A percentile compares a stretch with the other conserved stretches of the same genome.
These are phyloP conservation scores for Theretra japonica DNA, from an alignment of 2,888 invertebrate genomes.

Conservation along the genomic window DNA sequence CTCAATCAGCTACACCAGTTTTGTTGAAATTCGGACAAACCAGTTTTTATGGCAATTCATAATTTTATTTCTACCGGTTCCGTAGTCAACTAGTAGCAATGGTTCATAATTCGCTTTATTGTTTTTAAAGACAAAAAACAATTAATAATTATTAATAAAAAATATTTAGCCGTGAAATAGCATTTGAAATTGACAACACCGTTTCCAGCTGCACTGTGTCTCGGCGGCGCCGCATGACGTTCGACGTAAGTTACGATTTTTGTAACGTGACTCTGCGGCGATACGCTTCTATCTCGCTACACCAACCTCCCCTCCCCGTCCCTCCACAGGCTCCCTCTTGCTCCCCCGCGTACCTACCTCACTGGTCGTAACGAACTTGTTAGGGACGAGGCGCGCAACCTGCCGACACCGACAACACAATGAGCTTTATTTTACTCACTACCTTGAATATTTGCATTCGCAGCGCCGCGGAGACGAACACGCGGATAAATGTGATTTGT, in stretches of 20 bases:
- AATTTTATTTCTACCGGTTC: no score
- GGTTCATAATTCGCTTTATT: no score
- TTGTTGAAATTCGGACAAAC: no score
- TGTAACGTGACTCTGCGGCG: constrained; percentile 23
- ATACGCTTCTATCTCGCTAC: constrained; percentile 19
- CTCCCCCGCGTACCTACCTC: background rate
- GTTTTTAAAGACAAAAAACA: no score
- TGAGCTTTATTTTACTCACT: constrained; percentile 20
- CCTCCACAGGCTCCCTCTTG: background rate
- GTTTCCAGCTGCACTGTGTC: background rate
- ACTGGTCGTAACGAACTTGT: constrained; percentile 13
- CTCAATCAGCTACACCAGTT: no score
- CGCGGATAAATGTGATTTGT: constrained; percentile 23
- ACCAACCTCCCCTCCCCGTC: background rate
- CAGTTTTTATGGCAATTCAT: no score
- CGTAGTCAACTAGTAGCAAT: no score
- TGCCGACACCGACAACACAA: constrained; percentile 22
- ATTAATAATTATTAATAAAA: no score
- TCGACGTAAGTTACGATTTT: constrained; percentile 23
- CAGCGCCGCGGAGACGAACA: background rate
- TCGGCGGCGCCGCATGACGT: background rate
- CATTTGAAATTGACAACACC: background rate
- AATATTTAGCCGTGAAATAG: no score
- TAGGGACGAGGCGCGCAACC: constrained; percentile 14
- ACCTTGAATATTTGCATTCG: constrained; percentile 21